These are phyloP conservation scores for Vollenhovia emeryi DNA, from an alignment of 1,140 invertebrate species.

Conservation along the genomic window DNA sequence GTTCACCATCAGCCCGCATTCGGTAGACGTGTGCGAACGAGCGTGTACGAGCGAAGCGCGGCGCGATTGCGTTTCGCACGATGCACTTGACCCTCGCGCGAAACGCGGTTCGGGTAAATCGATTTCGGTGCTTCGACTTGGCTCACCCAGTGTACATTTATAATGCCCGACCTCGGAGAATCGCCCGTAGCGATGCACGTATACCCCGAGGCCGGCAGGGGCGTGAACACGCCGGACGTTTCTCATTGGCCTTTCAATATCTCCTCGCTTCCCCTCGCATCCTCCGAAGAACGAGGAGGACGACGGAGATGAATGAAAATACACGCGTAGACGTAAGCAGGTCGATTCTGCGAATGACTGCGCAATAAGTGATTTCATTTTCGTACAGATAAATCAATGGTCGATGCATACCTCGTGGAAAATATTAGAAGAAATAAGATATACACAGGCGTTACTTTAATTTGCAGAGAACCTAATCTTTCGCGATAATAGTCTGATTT, in stretches of 20 bases:
- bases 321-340: constrained; percentile 3
- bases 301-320: constrained; percentile 54
- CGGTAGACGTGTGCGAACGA: background rate
- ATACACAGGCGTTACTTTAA: too few species aligned
- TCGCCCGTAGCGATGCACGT: constrained; percentile 66
- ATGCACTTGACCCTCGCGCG: constrained; percentile 69
- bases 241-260: constrained; percentile 71
- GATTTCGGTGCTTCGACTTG: constrained; percentile 68
- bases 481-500: background rate
- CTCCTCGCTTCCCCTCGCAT: constrained; percentile 48
- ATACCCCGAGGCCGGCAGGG: constrained; percentile 62
- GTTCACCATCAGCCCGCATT: background rate
- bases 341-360: background rate
- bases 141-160: constrained; percentile 71
- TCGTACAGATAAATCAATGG: background rate
- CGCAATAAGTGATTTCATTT: background rate
- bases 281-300: constrained; percentile 25
- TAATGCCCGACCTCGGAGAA: constrained; percentile 66
- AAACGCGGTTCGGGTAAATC: constrained; percentile 61
- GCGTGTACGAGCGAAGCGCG: background rate
- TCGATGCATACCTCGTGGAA: too few species aligned
- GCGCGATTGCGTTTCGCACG: too few species aligned
- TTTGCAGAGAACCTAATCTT: background rate
- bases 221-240: constrained; percentile 71
- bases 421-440: too few species aligned